These are phyloP conservation scores for Drosophila neutralis DNA, from an alignment of 2,888 invertebrate species.

Conservation along the genomic window DNA sequence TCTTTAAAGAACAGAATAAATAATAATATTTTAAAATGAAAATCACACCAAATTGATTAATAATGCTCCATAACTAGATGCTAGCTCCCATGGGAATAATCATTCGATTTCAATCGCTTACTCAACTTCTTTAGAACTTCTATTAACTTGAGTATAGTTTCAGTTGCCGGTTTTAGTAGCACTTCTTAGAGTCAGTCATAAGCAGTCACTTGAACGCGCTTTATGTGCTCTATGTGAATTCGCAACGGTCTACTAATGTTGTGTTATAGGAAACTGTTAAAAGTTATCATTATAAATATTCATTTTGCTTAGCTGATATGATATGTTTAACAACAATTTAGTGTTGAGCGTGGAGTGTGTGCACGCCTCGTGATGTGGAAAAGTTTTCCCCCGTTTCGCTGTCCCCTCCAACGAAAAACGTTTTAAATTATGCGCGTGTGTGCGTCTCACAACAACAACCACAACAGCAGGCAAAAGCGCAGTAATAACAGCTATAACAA, in stretches of 20 bases:
- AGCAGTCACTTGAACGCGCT: neutral
- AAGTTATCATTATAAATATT: neutral
- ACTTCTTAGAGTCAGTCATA: neutral
- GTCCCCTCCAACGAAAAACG: constrained; percentile 51
- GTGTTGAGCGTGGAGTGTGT: constrained; percentile 45
- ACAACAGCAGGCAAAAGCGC: constrained; percentile 29
- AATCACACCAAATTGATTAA: neutral
- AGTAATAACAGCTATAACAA: constrained; percentile 59
- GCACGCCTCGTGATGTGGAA: constrained; percentile 45
- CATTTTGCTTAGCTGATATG: neutral
- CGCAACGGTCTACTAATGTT: neutral
- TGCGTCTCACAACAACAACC: constrained; percentile 42
- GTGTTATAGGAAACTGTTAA: neutral
- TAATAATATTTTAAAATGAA: neutral
- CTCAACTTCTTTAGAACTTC: neutral
- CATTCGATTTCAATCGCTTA: neutral
- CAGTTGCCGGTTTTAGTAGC: neutral
- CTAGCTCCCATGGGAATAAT: neutral
- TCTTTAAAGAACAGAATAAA: neutral
- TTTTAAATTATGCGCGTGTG: constrained; percentile 73
- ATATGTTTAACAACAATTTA: constrained; percentile 7
- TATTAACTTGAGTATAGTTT: neutral
- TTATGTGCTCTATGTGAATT: neutral
- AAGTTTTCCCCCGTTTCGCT: constrained; percentile 21
- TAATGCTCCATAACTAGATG: neutral